phyloP scores from a whole-genome alignment of 2,797 vertebrate genomes.

The Decapterus maruadsi region DNA sequence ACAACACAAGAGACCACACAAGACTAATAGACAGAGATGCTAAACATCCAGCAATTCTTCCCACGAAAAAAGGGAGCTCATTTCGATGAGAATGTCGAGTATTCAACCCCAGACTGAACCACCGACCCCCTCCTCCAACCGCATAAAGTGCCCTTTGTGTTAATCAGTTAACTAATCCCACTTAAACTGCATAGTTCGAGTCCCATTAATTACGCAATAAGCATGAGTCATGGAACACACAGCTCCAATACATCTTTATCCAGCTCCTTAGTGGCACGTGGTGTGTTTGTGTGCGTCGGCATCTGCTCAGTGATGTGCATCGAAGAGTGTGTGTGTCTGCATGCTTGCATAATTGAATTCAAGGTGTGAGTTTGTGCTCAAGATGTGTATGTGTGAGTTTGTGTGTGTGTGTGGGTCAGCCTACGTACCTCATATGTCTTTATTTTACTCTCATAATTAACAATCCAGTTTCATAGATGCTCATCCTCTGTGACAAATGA shows the following conservation, averaged over 20 bases:
- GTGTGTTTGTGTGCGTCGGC: slow-evolving; percentile 6
- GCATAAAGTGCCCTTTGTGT: slow-evolving; percentile 44
- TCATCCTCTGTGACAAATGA: slow-evolving; percentile 83
- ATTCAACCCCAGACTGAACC: slow-evolving; percentile 6
- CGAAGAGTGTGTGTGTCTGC: slow-evolving; percentile 33
- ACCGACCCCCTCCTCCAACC: slow-evolving; percentile 1
- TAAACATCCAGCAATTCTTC: neutral
- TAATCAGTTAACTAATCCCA: slow-evolving; percentile 66
- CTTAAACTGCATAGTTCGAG: slow-evolving; percentile 58
- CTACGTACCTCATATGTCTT: slow-evolving; percentile 72
- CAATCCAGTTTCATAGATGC: slow-evolving; percentile 69
- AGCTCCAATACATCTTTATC: slow-evolving; percentile 70
- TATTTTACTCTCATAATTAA: slow-evolving; percentile 82
- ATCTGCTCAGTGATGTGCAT: slow-evolving; percentile 27
- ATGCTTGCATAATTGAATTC: slow-evolving; percentile 50
- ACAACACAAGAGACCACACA: neutral
- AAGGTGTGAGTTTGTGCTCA: slow-evolving; percentile 26
- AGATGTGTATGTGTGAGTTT: neutral
- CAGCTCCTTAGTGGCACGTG: slow-evolving; percentile 33
- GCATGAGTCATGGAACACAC: slow-evolving; percentile 51
- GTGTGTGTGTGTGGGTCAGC: slow-evolving; percentile 3
- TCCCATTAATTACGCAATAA: slow-evolving; percentile 61
- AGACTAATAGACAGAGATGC: neutral
- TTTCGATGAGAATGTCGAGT: slow-evolving; percentile 17
- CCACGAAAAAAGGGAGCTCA: neutral